Evolutionary conservation across 2,797 vertebrate genomes (phyloP).

Genomic region (Carduelis carduelis): DNA sequence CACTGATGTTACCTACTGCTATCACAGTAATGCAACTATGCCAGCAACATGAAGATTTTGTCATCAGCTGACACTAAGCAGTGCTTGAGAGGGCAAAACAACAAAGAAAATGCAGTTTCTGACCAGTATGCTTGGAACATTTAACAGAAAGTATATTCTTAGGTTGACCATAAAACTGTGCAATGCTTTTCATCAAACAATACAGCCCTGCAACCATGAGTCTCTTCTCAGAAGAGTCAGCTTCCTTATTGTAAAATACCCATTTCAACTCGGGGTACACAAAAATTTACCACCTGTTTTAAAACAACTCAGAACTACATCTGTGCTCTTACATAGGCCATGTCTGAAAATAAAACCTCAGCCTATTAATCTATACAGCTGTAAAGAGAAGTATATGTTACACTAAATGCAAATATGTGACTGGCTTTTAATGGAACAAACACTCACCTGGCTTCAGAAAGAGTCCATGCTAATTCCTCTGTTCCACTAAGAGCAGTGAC

Average conservation of each 20-base stretch:
- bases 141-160: background rate
- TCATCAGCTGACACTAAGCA: background rate
- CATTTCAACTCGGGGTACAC: background rate
- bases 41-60: background rate
- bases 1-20: background rate
- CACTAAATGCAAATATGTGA: rapidly evolving
- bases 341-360: background rate
- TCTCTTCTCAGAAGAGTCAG: background rate
- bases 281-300: background rate
- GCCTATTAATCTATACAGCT: background rate
- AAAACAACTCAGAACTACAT: background rate
- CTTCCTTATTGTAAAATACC: background rate
- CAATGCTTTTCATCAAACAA: background rate
- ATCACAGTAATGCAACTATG: background rate
- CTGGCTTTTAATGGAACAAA: background rate
- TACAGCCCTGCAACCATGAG: background rate
- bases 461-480: background rate
- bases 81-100: background rate
- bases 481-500: background rate
- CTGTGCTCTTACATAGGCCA: background rate
- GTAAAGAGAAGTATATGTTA: background rate
- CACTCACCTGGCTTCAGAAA: background rate
- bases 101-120: background rate
- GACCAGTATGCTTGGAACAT: background rate
- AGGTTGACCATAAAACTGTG: background rate